Evolutionary conservation across 2,113 vertebrate species (phyloP).

Genomic region (Xenopus tropicalis): DNA sequence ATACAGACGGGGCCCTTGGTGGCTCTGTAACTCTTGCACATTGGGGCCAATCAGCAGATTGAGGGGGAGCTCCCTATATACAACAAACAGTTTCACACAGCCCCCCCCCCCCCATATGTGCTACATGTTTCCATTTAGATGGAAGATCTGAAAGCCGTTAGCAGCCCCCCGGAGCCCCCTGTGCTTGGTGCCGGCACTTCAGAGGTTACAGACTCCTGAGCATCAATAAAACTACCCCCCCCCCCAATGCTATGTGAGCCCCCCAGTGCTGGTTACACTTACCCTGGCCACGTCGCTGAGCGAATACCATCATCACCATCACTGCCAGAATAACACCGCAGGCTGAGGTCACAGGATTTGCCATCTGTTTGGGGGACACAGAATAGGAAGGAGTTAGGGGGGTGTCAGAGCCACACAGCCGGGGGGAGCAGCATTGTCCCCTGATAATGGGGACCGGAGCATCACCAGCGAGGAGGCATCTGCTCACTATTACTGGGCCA

Average conservation of each 20-base stretch:
- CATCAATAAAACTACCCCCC: background rate
- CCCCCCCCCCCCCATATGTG: too few species aligned
- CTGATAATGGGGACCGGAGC: background rate
- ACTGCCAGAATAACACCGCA: constrained; percentile 87
- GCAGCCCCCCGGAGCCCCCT: too few species aligned
- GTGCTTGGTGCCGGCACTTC: background rate
- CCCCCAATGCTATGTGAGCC: background rate
- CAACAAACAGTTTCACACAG: too few species aligned
- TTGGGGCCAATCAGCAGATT: too few species aligned
- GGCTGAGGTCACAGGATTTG: constrained; percentile 81
- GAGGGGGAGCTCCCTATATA: too few species aligned
- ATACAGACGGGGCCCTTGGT: too few species aligned
- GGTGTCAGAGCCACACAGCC: background rate
- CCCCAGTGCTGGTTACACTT: constrained; percentile 57
- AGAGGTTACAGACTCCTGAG: background rate
- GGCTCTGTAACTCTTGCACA: too few species aligned
- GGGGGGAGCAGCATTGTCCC: constrained; percentile 9
- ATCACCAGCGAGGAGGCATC: constrained; percentile 11
- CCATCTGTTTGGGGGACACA: constrained; percentile 82
- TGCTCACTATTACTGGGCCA: background rate
- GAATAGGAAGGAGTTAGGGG: constrained; percentile 42
- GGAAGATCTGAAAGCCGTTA: too few species aligned
- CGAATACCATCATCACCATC: constrained; percentile 82
- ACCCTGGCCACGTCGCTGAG: constrained; percentile 91
- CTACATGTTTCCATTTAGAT: too few species aligned